These are phyloP conservation scores for Phenganax marumi DNA, from an alignment of 92 coral and sea anemone genomes.

Conservation along the genomic window DNA sequence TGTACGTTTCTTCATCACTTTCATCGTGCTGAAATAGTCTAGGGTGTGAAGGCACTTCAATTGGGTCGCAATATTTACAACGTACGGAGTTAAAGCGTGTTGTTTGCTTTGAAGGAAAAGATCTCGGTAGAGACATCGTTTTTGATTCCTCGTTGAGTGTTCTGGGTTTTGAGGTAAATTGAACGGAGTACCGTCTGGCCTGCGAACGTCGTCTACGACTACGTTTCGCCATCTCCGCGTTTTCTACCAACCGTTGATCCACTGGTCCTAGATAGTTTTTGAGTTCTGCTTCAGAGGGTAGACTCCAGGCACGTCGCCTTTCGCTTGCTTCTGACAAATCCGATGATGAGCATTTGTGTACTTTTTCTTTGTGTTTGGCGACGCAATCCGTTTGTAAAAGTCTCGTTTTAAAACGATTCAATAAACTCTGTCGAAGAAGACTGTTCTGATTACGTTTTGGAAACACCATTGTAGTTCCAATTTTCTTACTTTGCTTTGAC, in stretches of 20 bases:
- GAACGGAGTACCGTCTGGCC: background rate
- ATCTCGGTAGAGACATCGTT: background rate
- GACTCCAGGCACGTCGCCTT: constrained; percentile 21
- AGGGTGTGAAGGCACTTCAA: background rate
- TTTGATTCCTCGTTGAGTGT: background rate
- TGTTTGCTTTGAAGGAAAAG: background rate
- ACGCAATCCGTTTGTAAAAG: background rate
- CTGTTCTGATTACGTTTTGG: background rate
- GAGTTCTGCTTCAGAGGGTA: constrained; percentile 27
- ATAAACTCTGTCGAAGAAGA: constrained; percentile 34
- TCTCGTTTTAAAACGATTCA: constrained; percentile 28
- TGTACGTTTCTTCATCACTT: constrained; percentile 35
- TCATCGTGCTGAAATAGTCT: background rate
- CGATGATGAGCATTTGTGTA: background rate
- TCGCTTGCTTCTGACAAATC: constrained; percentile 2
- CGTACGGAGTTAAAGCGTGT: constrained; percentile 6
- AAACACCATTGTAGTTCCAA: constrained; percentile 8
- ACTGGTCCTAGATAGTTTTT: constrained; percentile 15
- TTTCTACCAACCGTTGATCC: constrained; percentile 18
- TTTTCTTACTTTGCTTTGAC: background rate
- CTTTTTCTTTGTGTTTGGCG: background rate
- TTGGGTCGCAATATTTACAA: constrained; percentile 6
- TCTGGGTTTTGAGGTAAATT: background rate
- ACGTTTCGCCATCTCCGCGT: constrained; percentile 19
- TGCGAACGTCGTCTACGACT: constrained; percentile 14